Evolutionary conservation across 2,797 vertebrate genomes (phyloP), one percentile per base, ranked within the genome.

Genomic region (Molossus molossus): DNA sequence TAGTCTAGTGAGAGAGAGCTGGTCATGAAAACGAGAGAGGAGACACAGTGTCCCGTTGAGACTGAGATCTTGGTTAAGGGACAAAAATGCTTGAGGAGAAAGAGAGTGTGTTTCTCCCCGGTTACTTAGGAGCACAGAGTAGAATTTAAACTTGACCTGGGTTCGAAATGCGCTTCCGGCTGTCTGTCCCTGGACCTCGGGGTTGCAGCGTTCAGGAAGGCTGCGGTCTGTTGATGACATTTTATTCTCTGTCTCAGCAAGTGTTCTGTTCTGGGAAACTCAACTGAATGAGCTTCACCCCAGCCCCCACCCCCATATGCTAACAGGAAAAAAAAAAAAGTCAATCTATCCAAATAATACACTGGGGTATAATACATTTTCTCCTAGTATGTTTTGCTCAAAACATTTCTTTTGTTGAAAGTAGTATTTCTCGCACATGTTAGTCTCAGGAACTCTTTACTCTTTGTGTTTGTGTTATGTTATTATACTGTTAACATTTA

Each of bases 381-480:
- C 48, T 87, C 69, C 55, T 50, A 21, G 6, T 83, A 88, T 55
- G 57, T 72, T 87, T 94, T 91, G 45, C 64, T 64, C 27, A 70
- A 69, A 87, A 77, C 5, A 77, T 70, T 77, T 69, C 62, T 77
- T 70, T 94, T 81, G 17, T 64, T 58, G 14, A 64, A 76, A 58
- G 37, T 70, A 91, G n/a, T 40, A 57, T 10, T 75, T 58, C 50
- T 79, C 55, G 72, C 6, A 57, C 20, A 13, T 33, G 9, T 50
- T 21, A 53, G 29, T 55, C 13, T 90, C 18, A 37, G 33, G 40
- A 62, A n/a, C 14, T 23, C 55, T 62, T 25, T 25, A 83, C 17
- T 27, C 23, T 81, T 60, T 45, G 27, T 64, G 33, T 48, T 88
- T 65, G 15, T 37, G 11, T 50, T 65, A 20, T 29, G 11, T 60